phyloP scores from a whole-genome alignment of 2,888 invertebrate species.

The Amiota mariae region DNA sequence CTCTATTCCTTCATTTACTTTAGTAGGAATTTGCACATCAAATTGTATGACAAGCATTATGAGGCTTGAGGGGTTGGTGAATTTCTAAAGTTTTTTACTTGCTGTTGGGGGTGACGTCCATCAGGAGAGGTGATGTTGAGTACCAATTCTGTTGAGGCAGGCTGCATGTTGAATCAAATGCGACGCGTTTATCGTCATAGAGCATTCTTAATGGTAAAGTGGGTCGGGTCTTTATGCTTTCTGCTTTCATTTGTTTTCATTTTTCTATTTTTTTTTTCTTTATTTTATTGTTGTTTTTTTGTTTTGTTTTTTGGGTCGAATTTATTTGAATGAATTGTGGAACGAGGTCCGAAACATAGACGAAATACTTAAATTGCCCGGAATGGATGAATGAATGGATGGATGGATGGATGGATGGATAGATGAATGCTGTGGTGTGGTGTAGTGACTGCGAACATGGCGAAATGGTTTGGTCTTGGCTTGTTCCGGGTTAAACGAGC shows the following conservation, averaged over 20 bases:
- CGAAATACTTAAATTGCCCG: constrained; percentile 14
- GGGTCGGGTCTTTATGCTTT: background rate
- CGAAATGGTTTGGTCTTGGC: background rate
- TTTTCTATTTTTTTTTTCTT: constrained; percentile 1
- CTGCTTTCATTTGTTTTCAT: constrained; percentile 6
- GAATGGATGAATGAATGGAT: background rate
- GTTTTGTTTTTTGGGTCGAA: constrained; percentile 8
- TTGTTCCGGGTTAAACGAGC: constrained; percentile 20
- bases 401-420: too few relatives aligned
- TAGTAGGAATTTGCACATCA: too few relatives aligned
- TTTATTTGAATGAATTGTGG: constrained; percentile 19
- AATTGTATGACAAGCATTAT: too few relatives aligned
- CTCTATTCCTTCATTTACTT: too few relatives aligned
- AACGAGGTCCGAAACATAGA: background rate
- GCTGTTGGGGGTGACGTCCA: too few relatives aligned
- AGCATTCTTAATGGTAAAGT: constrained; percentile 1
- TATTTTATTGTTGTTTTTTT: background rate
- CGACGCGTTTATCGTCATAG: too few relatives aligned
- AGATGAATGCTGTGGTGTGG: too few relatives aligned
- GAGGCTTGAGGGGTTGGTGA: too few relatives aligned
- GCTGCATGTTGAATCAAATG: too few relatives aligned
- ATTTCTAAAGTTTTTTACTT: too few relatives aligned
- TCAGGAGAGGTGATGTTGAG: background rate
- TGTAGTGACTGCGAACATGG: background rate
- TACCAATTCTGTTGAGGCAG: background rate